A percentile compares a stretch with the other conserved stretches of the same genome.
Conservation (phyloP, 2,113 vertebrate genomes). For the Phasianus colchicus region DNA sequence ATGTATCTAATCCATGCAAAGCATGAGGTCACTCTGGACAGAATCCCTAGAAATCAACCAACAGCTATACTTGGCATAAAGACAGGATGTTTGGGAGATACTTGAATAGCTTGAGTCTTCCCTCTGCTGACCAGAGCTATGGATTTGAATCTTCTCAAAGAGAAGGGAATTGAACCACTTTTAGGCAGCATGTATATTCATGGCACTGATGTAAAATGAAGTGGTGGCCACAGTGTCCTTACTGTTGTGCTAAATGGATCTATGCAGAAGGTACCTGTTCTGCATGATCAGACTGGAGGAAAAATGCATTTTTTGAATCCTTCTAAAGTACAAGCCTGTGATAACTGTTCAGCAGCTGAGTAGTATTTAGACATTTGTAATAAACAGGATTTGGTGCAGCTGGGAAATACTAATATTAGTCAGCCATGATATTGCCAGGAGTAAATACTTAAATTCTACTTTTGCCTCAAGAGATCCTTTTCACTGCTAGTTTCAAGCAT, state of each 20-base stretch:
- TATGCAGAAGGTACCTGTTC: fast-evolving
- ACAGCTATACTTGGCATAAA: background rate
- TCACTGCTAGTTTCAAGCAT: background rate
- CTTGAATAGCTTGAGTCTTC: background rate
- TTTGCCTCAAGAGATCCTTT: background rate
- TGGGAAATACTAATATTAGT: background rate
- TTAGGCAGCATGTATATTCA: background rate
- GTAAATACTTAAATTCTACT: background rate
- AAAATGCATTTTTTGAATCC: background rate
- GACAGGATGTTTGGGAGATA: background rate
- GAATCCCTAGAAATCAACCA: background rate
- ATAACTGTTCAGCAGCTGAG: background rate
- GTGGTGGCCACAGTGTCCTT: background rate
- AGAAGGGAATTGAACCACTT: background rate
- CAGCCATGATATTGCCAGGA: background rate
- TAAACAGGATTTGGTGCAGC: background rate
- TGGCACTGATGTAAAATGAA: background rate
- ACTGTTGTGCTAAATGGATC: background rate
- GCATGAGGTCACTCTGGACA: background rate
- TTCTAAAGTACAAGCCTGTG: background rate
- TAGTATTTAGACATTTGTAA: background rate
- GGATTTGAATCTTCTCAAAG: background rate
- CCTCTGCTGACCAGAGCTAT: background rate
- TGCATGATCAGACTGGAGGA: background rate
- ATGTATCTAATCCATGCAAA: background rate